These are phyloP conservation scores for Grantiella picta DNA, from an alignment of 2,113 vertebrate species.

Conservation along the genomic window DNA sequence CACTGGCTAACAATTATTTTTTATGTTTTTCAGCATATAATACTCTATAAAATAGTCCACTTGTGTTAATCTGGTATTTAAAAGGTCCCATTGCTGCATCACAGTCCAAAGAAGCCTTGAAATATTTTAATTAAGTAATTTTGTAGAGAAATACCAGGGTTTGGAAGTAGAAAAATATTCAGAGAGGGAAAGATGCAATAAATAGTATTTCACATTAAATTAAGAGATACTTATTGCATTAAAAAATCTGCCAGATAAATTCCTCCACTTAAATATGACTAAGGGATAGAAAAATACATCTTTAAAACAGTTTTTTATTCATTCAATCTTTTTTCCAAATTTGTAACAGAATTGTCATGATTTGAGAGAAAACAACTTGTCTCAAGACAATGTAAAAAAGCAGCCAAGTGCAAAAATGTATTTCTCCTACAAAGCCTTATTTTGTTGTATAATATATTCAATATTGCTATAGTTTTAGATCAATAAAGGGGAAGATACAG, in stretches of 20 bases:
- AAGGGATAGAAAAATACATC: not conserved
- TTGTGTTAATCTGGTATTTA: not conserved
- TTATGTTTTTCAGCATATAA: not conserved
- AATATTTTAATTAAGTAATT: not conserved
- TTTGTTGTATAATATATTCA: not conserved
- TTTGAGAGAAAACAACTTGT: not conserved
- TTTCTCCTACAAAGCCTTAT: not conserved
- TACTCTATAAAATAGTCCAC: not conserved
- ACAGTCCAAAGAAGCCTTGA: not conserved
- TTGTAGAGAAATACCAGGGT: not conserved
- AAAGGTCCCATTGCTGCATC: not conserved
- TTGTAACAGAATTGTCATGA: not conserved
- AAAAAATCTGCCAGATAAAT: not conserved
- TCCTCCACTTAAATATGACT: not conserved
- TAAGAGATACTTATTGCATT: not conserved
- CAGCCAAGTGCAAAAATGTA: not conserved
- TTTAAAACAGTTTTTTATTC: not conserved
- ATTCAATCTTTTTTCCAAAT: not conserved
- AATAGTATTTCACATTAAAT: not conserved
- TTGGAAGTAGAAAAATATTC: not conserved
- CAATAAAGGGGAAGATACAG: not conserved
- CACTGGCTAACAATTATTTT: not conserved
- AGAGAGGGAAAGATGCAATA: not conserved
- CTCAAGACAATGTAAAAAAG: not conserved
- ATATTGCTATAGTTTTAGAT: not conserved